Conservation (phyloP, 2,797 vertebrate species). For the Parambassis ranga region DNA sequence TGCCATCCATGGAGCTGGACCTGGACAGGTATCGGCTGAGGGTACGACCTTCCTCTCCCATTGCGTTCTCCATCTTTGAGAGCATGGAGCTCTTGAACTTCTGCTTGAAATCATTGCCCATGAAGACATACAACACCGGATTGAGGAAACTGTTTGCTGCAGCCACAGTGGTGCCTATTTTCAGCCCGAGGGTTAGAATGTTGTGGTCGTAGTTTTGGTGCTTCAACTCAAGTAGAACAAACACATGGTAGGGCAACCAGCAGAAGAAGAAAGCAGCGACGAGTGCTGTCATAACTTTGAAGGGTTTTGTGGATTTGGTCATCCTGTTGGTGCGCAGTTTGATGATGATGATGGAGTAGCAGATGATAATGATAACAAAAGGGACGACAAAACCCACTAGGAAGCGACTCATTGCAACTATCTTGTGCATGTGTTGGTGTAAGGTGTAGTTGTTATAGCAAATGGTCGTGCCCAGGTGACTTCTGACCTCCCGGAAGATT, state of each 20-base stretch:
- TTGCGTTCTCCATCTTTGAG: conserved; percentile 88
- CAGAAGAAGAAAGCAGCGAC: conserved; percentile 88
- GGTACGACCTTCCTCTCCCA: conserved; percentile 86
- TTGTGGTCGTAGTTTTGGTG: background rate
- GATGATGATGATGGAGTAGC: conserved; percentile 86
- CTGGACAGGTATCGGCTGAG: conserved; percentile 88
- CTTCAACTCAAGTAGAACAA: conserved; percentile 65
- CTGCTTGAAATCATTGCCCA: conserved; percentile 87
- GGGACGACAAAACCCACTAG: conserved; percentile 85
- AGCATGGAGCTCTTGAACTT: conserved; percentile 87
- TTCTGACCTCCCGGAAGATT: conserved; percentile 79
- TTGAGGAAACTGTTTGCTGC: conserved; percentile 93
- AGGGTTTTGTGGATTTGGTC: conserved; percentile 86
- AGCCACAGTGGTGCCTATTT: conserved; percentile 47
- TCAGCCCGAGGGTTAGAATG: conserved; percentile 26
- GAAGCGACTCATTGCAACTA: conserved; percentile 79
- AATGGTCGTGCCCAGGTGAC: conserved; percentile 11
- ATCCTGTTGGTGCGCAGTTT: conserved; percentile 84
- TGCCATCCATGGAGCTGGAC: conserved; percentile 77
- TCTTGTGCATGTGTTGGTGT: conserved; percentile 25
- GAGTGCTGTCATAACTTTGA: conserved; percentile 89
- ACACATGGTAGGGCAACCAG: conserved; percentile 76
- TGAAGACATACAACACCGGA: conserved; percentile 94
- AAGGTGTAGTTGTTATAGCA: conserved; percentile 86
- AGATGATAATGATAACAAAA: conserved; percentile 84